Conservation (phyloP, 1,140 invertebrate species). For the Palaemon carinicauda region DNA sequence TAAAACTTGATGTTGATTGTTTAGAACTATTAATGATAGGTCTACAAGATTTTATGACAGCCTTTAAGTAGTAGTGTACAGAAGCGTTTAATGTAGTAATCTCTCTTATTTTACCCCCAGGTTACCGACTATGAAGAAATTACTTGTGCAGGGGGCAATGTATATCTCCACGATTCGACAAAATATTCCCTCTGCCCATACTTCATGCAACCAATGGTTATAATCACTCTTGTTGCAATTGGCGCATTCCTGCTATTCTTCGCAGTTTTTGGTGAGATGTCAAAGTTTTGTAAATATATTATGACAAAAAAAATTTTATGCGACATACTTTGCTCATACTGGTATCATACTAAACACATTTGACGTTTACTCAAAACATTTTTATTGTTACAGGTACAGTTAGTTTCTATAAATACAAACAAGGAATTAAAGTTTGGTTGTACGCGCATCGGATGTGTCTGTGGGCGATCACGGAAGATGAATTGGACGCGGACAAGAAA, state of each 20-base stretch:
- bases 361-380: conserved; percentile 12
- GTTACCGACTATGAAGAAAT: conserved; percentile 15
- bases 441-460: conserved; percentile 73
- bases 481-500: conserved; percentile 78
- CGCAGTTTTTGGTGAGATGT: conserved; percentile 46
- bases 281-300: background rate
- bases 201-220: conserved; percentile 61
- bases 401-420: conserved; percentile 57
- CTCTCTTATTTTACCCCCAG: background rate
- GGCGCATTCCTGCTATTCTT: conserved; percentile 61
- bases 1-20: too few species aligned
- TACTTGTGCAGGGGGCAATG: conserved; percentile 52
- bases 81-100: too few species aligned
- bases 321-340: background rate
- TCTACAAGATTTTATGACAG: too few species aligned
- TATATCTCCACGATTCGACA: conserved; percentile 65
- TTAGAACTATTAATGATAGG: too few species aligned
- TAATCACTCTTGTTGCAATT: conserved; percentile 68
- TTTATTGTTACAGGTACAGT: conserved; percentile 55
- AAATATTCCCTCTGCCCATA: conserved; percentile 68
- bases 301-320: background rate
- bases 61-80: too few species aligned
- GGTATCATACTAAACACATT: background rate
- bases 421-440: conserved; percentile 70
- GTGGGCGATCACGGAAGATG: conserved; percentile 75